Conservation (phyloP, 2,888 invertebrate genomes). For the Choreutis nemorana region DNA sequence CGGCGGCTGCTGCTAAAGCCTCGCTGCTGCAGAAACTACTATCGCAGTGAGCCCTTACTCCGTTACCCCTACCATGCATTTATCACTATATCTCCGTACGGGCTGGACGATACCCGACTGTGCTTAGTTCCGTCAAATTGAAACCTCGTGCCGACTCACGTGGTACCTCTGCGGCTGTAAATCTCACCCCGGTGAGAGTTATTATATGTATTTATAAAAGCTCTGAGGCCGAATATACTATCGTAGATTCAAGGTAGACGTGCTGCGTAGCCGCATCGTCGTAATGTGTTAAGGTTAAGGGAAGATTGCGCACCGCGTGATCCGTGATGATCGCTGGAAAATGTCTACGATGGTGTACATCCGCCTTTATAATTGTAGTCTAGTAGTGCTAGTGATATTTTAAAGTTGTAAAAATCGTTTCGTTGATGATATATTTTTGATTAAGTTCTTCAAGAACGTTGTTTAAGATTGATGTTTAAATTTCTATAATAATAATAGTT, state of each 20-base stretch:
- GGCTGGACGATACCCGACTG: conserved; percentile 26
- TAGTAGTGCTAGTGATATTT: conserved; percentile 58
- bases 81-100: conserved; percentile 31
- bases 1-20: conserved; percentile 63
- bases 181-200: conserved; percentile 41
- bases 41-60: conserved; percentile 71
- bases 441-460: conserved; percentile 36
- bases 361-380: conserved; percentile 21
- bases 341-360: no score
- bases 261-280: conserved; percentile 6
- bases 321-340: no score
- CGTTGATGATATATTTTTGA: conserved; percentile 25
- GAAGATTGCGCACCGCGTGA: no score
- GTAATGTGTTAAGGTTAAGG: no score
- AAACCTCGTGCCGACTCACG: conserved; percentile 35
- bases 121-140: conserved; percentile 30
- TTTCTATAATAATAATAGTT: conserved; percentile 34
- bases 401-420: conserved; percentile 46
- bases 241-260: conserved; percentile 29
- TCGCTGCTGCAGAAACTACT: conserved; percentile 86
- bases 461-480: conserved; percentile 28
- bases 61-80: conserved; percentile 28
- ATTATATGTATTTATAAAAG: conserved; percentile 49
- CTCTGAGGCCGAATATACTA: no score
- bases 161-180: conserved; percentile 58